phyloP scores from a whole-genome alignment of 1,140 invertebrate species.

The Theocolax elegans region DNA sequence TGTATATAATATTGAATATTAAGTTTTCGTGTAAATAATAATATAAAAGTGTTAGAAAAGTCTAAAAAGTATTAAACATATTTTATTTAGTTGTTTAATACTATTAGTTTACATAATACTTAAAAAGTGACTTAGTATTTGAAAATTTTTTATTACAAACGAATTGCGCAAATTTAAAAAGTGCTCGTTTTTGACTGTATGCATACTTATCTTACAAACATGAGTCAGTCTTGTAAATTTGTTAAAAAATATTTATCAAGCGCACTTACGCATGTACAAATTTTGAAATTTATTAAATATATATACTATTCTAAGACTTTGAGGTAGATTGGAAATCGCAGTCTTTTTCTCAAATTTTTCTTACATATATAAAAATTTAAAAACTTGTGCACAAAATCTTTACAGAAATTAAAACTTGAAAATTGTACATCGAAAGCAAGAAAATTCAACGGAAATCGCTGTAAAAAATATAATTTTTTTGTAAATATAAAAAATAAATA shows the following conservation, averaged over 20 bases:
- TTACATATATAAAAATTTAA: conserved; percentile 11
- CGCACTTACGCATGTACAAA: conserved; percentile 36
- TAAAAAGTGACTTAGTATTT: conserved; percentile 8
- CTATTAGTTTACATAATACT: conserved; percentile 25
- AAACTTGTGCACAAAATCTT: conserved; percentile 9
- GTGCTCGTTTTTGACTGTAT: neutral
- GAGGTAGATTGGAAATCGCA: conserved; percentile 25
- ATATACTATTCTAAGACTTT: conserved; percentile 20
- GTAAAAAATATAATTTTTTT: conserved; percentile 17
- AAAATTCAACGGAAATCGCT: neutral
- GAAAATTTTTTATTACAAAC: conserved; percentile 30
- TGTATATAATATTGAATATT: neutral
- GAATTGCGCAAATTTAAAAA: neutral
- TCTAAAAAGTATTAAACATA: conserved; percentile 28
- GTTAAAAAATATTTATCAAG: conserved; percentile 5
- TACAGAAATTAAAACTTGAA: no score
- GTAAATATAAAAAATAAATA: conserved; percentile 24
- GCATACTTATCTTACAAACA: conserved; percentile 18
- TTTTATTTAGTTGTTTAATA: conserved; percentile 36
- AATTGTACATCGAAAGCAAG: conserved; percentile 20
- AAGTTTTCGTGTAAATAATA: conserved; percentile 17
- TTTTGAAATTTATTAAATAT: conserved; percentile 9
- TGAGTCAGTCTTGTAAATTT: conserved; percentile 33
- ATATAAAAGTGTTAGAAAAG: conserved; percentile 24
- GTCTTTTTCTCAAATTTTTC: conserved; percentile 7